Base-by-base conservation (phyloP, 2,113 vertebrate genomes). In the Castor canadensis region DNA sequence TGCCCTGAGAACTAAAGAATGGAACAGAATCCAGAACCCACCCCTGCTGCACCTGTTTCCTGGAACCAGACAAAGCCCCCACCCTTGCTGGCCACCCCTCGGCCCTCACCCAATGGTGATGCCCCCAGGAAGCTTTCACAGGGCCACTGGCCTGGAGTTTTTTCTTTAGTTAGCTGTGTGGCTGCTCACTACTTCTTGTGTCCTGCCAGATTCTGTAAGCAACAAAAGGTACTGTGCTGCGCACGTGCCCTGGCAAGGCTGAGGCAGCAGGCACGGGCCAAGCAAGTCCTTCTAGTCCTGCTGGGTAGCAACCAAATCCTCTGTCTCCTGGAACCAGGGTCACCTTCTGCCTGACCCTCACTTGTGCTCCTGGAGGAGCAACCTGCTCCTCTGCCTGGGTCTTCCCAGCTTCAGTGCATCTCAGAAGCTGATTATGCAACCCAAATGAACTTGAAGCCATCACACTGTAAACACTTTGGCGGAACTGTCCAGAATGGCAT, bases 401-500 rank as follows among this genome's bases (percentile, higher is more conserved):
- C 80, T 45, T 10, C 49, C 20, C 0, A 3, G 22, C 69, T 71
- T 1, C 12, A 3, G 17, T 10, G 69, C 7, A 0, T 56, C 84
- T 84, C n/a, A 80, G 62, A 86, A 80, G 64, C 52, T 0, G 5
- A 72, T n/a, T 66, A 6, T 4, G 35, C 52, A 52, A 67, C 66
- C 30, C 4, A 4, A 58, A 43, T 3, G 52, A 40, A 58, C 67
- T 49, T 9, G 3, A 35, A 76, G 66, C 79, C 32, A 71, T 54
- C 20, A 13, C 5, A 13, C 83, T 5, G 0, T 28, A 10, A 56
- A 69, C 75, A 17, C 5, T 40, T 66, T 6, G 1, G 30, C 1
- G 0, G 45, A 66, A 35, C 38, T 30, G 10, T 19, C 64, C 1
- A 19, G 69, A 77, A 32, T 10, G 1, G 24, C 0, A 1, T 56